Evolutionary conservation across 2,797 vertebrate genomes (phyloP).

Genomic region (Taeniopygia guttata): DNA sequence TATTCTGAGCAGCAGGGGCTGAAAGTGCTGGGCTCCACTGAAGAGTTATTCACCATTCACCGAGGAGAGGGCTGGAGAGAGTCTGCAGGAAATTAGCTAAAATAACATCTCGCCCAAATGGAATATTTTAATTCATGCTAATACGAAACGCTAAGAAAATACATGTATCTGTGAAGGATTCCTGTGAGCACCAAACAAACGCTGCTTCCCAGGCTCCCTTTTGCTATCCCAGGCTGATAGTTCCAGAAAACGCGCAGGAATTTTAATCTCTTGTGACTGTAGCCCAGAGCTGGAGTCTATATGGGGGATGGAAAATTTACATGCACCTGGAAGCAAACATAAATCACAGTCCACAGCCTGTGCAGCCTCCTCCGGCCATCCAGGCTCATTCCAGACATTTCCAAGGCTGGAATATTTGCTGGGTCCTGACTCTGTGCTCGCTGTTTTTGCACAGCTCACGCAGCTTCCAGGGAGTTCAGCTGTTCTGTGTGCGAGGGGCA

Average conservation of each 20-base stretch:
- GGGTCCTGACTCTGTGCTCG: fast-evolving
- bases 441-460: neutral
- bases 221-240: neutral
- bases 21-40: constrained; percentile 15
- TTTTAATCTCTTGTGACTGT: constrained; percentile 29
- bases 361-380: neutral
- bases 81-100: constrained; percentile 31
- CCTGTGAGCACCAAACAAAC: neutral
- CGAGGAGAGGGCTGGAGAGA: neutral
- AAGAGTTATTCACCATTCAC: constrained; percentile 62
- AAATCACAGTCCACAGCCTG: neutral
- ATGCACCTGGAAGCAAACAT: constrained; percentile 43
- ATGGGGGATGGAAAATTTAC: constrained; percentile 45
- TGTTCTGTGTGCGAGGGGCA: neutral
- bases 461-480: neutral
- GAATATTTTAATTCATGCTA: constrained; percentile 34
- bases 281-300: neutral
- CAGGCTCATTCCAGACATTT: neutral
- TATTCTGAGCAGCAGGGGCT: constrained; percentile 37
- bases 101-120: constrained; percentile 39
- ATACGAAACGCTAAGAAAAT: neutral
- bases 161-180: neutral
- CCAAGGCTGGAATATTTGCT: neutral
- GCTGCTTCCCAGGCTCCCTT: neutral
- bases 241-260: constrained; percentile 31